These are phyloP conservation scores for Prinia subflava DNA, from an alignment of 2,113 vertebrate species.

Conservation along the genomic window DNA sequence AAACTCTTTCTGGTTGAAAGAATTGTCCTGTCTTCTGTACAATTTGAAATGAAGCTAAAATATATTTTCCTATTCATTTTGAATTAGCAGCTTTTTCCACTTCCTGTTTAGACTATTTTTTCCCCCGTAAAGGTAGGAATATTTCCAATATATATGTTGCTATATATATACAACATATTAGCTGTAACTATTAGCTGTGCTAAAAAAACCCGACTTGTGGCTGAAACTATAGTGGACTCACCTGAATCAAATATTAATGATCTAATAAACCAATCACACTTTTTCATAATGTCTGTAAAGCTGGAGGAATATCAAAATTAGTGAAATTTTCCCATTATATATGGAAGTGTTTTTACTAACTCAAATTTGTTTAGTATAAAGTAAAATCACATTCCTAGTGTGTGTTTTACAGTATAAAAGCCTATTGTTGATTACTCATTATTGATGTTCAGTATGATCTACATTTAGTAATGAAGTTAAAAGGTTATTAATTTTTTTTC, in stretches of 20 bases:
- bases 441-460: neutral
- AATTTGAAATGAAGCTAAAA: neutral
- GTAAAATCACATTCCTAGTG: neutral
- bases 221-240: neutral
- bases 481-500: neutral
- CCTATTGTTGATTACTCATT: neutral
- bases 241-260: neutral
- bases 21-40: neutral
- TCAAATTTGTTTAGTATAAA: neutral
- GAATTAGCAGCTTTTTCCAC: neutral
- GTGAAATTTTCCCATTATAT: neutral
- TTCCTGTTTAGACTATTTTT: neutral
- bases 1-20: neutral
- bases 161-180: neutral
- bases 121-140: accelerated
- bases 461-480: neutral
- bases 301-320: neutral
- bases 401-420: neutral
- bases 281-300: neutral
- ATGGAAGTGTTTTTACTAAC: neutral
- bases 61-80: neutral
- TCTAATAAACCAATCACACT: neutral
- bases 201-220: accelerated
- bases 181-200: neutral
- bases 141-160: neutral